A percentile compares a stretch with the other conserved stretches of the same genome.
Conservation (phyloP, 2,888 invertebrate species). For the Erebia palarica region DNA sequence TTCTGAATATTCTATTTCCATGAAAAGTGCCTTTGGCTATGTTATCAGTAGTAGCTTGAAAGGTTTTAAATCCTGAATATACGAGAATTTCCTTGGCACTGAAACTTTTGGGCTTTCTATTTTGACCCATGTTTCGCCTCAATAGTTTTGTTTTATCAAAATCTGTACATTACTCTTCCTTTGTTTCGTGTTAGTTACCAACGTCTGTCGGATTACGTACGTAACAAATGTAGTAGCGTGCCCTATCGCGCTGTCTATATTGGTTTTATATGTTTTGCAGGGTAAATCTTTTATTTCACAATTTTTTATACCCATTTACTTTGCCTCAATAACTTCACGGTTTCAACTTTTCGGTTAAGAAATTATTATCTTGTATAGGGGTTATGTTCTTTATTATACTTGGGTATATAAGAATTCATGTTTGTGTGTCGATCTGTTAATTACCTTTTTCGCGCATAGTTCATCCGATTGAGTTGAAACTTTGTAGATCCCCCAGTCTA, state of each 20-base stretch:
- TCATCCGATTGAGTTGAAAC: too few species aligned
- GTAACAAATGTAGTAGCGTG: slow-evolving; percentile 48
- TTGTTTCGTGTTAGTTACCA: slow-evolving; percentile 20
- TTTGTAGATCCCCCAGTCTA: too few species aligned
- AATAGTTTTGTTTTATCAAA: slow-evolving; percentile 20
- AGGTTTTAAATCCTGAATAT: slow-evolving; percentile 15
- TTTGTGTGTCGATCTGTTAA: too few species aligned
- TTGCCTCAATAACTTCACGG: too few species aligned
- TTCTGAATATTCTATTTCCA: slow-evolving; percentile 11
- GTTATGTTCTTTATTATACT: too few species aligned
- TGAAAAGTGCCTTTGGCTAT: slow-evolving; percentile 13
- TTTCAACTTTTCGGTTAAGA: too few species aligned
- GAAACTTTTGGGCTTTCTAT: slow-evolving; percentile 7
- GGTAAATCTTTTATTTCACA: slow-evolving; percentile 2
- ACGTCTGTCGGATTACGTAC: slow-evolving; percentile 42
- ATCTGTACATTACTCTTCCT: not conserved
- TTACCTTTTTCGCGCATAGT: too few species aligned
- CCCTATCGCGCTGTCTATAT: slow-evolving; percentile 47
- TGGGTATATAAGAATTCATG: too few species aligned
- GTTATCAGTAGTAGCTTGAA: slow-evolving; percentile 10
- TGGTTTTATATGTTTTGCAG: slow-evolving; percentile 18
- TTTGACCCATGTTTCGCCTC: slow-evolving; percentile 9
- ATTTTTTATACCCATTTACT: not conserved
- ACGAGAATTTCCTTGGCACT: not conserved
- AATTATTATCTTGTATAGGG: too few species aligned